Evolutionary conservation across 2,113 vertebrate genomes (phyloP), one percentile per base, ranked within the genome.

Genomic region (Pagrus major): DNA sequence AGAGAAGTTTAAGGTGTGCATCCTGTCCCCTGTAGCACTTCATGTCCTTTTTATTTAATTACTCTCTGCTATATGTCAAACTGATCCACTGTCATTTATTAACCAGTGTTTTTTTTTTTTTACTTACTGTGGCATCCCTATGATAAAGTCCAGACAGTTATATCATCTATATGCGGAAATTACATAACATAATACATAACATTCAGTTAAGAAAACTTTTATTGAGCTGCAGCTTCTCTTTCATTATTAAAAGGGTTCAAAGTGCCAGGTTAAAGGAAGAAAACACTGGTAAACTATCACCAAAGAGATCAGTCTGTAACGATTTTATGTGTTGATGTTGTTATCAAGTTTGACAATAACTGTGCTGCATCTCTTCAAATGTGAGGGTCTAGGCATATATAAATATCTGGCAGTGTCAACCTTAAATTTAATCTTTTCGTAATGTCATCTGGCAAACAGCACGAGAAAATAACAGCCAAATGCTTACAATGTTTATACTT

Each of bases 251-350:
- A 66, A 29, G 35, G 21, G 6, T 11, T n/a, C n/a, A 29, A 54
- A 29, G 47, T 63, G 20, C 33, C 25, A 64, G 31, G 46, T 69
- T 55, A 37, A n/a, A 46, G 37, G 58, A 15, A 54, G 29, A 74
- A 61, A 51, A 59, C 6, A 59, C 27, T 42, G 9, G 25, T 39
- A 69, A 52, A 82, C 18, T 58, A 41, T 5, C 11, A 67, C 49
- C 11, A 15, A 42, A 42, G 41, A 42, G 41, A 42, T 15, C 41
- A 42, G 37, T 11, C 37, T 39, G 9, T 11, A 39, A 39, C 11
- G 37, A 58, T 33, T 46, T 14, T 12, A 44, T 55, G 6, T 42
- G 59, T 23, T 42, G 35, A 33, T 39, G 58, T 9, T 54, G 21
- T 7, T 25, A 1, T 44, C 35, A 46, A 15, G 20, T 63, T 23